Base-by-base conservation (phyloP, 1,140 invertebrate species). In the Listronotus bonariensis region DNA sequence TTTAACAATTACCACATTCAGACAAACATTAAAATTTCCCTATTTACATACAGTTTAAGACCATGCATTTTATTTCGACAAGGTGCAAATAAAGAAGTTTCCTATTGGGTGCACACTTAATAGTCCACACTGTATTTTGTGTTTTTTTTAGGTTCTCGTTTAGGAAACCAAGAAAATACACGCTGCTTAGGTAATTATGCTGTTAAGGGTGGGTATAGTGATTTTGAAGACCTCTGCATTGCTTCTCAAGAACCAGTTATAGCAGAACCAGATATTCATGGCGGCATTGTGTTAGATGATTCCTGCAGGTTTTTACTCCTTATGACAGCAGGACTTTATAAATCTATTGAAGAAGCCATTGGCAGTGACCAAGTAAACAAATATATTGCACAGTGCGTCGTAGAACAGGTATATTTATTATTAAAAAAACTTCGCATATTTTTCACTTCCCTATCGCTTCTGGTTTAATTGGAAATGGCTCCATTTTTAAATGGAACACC, bases 171-270 rank as follows among this genome's bases (percentile, higher is more conserved):
- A 76, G 83, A 85, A 55, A 89, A 86, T 72, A 94, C 86, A 0
- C 78, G 93, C 38, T 95, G 93, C 72, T 80, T 96, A 17, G 93
- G 93, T n/a, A 95, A 96, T 80, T 95, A 94, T 74, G 80, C 91
- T 63, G 87, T 95, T 0, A 96, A 96, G 80, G 91, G 89, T 1
- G 88, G 89, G 5, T 95, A 94, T 70, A 90, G 88, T 76, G 92
- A 95, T 60, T 90, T 92, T 74, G 89, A 92, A 15, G 85, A 87
- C 62, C 79, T 92, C 57, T 80, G 83, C 31, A 73, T 79, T 42
- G 91, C 92, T 0, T 77, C 76, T 5, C 78, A 85, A 6, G 92
- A 95, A 73, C 93, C 93, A 3, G 88, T 96, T 6, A 89, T 93
- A 34, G 86, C 92, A 1, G 86, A 90, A 59, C 92, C 93, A 0